A percentile compares a stretch with the other conserved stretches of the same genome.
These are phyloP conservation scores for Poecile atricapillus DNA, from an alignment of 2,113 vertebrate species.

Conservation along the genomic window DNA sequence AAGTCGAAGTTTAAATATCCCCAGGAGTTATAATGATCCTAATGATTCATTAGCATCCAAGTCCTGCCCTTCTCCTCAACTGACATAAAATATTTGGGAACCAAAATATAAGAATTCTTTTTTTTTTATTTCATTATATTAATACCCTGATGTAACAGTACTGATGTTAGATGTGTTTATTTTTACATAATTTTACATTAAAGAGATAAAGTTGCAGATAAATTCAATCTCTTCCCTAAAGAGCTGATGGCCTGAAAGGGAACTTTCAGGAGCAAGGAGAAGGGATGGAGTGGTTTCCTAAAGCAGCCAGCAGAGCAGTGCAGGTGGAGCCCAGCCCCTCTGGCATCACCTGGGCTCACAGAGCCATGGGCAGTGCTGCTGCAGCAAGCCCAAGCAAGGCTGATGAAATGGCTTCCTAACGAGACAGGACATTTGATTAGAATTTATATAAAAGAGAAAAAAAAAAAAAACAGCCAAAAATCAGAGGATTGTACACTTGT, in stretches of 20 bases:
- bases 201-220: background rate
- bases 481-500: background rate
- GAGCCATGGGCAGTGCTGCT: background rate
- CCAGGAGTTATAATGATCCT: background rate
- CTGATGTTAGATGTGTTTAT: background rate
- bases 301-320: background rate
- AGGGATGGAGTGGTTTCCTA: background rate
- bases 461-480: background rate
- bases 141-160: background rate
- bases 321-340: background rate
- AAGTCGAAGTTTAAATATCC: background rate
- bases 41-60: background rate
- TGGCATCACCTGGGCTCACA: background rate
- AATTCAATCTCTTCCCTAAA: background rate
- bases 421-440: background rate
- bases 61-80: accelerated
- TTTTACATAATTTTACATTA: background rate
- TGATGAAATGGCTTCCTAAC: background rate
- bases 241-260: background rate
- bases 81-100: background rate
- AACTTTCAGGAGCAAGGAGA: background rate
- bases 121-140: background rate
- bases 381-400: background rate
- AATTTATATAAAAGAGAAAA: background rate
- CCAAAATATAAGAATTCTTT: background rate